Evolutionary conservation across 2,113 vertebrate genomes (phyloP).

Genomic region (Numida meleagris): DNA sequence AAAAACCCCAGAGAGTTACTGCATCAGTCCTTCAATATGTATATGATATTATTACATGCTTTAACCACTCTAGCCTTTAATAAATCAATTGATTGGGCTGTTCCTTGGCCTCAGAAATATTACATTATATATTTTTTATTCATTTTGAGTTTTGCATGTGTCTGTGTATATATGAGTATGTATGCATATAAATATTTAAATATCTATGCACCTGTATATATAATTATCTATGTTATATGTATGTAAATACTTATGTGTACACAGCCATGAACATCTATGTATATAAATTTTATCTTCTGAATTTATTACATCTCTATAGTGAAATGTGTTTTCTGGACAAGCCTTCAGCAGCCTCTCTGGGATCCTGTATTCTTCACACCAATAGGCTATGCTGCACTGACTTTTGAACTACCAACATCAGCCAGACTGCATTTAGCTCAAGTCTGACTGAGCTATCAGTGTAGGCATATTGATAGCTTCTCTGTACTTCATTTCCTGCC

Average conservation of each 20-base stretch:
- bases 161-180: background rate
- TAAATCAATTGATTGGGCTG: background rate
- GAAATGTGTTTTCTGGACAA: background rate
- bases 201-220: background rate
- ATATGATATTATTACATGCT: background rate
- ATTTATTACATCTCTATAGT: background rate
- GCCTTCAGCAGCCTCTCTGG: background rate
- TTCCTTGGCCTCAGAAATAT: background rate
- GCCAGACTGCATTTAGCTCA: background rate
- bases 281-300: background rate
- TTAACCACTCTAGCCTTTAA: background rate
- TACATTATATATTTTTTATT: background rate
- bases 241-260: background rate
- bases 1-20: slow-evolving; percentile 37
- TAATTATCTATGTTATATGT: background rate
- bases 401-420: background rate
- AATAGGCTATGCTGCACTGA: background rate
- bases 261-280: background rate
- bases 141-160: background rate
- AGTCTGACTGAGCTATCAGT: background rate
- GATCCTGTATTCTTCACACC: background rate
- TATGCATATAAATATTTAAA: background rate
- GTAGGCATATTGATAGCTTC: background rate
- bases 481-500: background rate
- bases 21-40: background rate